Evolutionary conservation across 2,888 invertebrate genomes (phyloP).

Genomic region (Formica aserva): DNA sequence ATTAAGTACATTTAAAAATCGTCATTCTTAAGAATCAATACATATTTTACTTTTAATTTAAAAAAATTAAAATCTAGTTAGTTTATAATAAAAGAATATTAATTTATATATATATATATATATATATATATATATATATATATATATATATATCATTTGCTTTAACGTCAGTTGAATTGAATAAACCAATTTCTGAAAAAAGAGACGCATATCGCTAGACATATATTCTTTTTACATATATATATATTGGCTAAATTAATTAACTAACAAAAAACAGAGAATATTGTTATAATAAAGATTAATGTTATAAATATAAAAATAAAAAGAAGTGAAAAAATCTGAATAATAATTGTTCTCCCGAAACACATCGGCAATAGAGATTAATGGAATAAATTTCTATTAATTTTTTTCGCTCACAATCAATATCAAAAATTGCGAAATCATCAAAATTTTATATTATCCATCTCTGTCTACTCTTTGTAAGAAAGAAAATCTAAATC

Average conservation of each 20-base stretch:
- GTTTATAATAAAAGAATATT: neutral
- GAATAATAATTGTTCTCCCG: neutral
- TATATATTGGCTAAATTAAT: neutral
- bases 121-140: too few relatives aligned
- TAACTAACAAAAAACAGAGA: neutral
- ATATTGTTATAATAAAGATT: neutral
- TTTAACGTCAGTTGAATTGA: neutral
- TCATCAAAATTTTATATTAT: constrained; percentile 3
- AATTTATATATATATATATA: neutral
- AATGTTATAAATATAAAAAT: neutral
- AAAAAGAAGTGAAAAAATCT: neutral
- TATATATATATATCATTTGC: neutral
- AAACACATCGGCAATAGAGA: neutral
- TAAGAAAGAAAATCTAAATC: neutral
- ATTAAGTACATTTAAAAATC: neutral
- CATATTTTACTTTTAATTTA: neutral
- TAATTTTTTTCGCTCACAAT: neutral
- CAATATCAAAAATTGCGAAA: neutral
- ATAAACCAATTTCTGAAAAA: neutral
- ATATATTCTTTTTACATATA: neutral
- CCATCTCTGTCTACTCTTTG: neutral
- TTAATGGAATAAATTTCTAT: neutral
- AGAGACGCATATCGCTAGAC: neutral
- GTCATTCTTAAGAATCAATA: neutral
- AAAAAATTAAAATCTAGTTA: neutral